Percentiles rank a stretch among this genome's conserved stretches.
phyloP scores from a whole-genome alignment of 2,797 vertebrate genomes.

The Anas capensis region DNA sequence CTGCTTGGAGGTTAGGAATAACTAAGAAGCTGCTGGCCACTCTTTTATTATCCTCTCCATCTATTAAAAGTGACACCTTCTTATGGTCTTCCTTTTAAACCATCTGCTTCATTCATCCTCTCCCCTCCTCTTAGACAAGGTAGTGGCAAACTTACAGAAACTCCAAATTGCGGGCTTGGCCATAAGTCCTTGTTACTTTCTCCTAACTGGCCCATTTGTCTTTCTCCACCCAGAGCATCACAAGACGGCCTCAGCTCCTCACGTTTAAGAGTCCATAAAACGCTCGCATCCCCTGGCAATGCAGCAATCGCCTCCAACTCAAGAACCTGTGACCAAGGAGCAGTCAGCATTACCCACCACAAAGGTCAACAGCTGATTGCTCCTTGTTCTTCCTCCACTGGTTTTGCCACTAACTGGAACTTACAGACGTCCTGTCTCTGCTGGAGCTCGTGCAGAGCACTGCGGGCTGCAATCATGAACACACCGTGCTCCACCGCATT shows the following conservation, averaged over 20 bases:
- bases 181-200: not conserved
- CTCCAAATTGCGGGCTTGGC: not conserved
- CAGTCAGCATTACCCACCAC: not conserved
- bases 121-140: not conserved
- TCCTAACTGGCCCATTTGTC: not conserved
- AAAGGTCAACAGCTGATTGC: not conserved
- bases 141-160: not conserved
- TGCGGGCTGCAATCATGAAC: not conserved
- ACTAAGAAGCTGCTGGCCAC: not conserved
- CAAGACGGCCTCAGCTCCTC: not conserved
- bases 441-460: not conserved
- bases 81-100: not conserved
- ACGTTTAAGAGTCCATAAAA: not conserved
- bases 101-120: not conserved
- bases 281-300: not conserved
- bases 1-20: not conserved
- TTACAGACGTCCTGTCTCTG: not conserved
- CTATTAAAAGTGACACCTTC: not conserved
- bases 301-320: not conserved
- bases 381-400: not conserved
- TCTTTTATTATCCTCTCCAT: not conserved
- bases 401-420: not conserved
- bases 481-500: fast-evolving
- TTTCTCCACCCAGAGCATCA: not conserved
- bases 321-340: not conserved